Evolutionary conservation across 2,888 invertebrate genomes (phyloP).

Genomic region (Balanococcus diminutus): DNA sequence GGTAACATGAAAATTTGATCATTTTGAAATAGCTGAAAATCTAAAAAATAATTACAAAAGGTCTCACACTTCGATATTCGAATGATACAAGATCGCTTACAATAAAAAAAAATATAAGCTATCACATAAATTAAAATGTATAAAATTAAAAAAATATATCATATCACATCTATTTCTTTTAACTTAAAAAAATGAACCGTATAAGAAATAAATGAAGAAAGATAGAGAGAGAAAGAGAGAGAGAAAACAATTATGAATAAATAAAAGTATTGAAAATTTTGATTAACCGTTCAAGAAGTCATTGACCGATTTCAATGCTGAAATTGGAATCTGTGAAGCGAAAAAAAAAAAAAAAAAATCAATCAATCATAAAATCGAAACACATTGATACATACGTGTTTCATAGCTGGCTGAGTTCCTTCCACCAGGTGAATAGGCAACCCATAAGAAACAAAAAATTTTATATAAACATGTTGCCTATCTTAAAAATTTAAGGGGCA

Average conservation of each 20-base stretch:
- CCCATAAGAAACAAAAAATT: too few species aligned
- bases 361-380: too few species aligned
- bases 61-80: not conserved
- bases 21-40: not conserved
- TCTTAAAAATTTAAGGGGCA: too few species aligned
- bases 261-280: not conserved
- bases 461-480: too few species aligned
- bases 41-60: not conserved
- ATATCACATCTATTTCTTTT: conserved; percentile 37
- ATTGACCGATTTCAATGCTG: conserved; percentile 59
- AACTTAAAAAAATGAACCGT: conserved; percentile 38
- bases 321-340: conserved; percentile 59
- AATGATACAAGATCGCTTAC: conserved; percentile 13
- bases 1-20: not conserved
- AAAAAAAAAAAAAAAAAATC: too few species aligned
- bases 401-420: too few species aligned
- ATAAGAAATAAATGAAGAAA: not conserved
- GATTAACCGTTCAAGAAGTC: conserved; percentile 58
- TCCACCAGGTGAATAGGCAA: too few species aligned
- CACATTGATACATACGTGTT: not conserved
- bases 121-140: conserved; percentile 34
- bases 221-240: not conserved
- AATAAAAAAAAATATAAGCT: not conserved
- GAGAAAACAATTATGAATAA: conserved; percentile 34
- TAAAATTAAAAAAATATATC: conserved; percentile 18